phyloP scores from a whole-genome alignment of 2,797 vertebrate species.

The Botia almorhae region DNA sequence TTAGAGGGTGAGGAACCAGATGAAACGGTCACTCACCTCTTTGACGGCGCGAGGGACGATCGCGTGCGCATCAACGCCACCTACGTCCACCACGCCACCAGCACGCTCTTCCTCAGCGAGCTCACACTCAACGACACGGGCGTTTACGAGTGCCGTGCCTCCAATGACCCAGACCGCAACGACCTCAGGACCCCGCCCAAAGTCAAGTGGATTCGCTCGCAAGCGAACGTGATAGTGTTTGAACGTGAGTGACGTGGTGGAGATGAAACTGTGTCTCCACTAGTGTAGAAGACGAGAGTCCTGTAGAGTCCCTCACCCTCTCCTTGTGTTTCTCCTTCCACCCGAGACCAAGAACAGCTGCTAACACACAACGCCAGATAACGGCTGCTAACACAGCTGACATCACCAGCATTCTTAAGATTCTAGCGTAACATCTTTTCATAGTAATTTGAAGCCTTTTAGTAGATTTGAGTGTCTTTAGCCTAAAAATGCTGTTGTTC shows the following conservation, averaged over 20 bases:
- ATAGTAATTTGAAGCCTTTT: conserved; percentile 63
- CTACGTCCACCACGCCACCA: conserved; percentile 87
- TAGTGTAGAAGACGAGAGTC: conserved; percentile 65
- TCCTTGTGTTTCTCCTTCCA: conserved; percentile 53
- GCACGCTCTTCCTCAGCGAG: conserved; percentile 81
- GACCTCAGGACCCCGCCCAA: conserved; percentile 90
- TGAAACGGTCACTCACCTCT: conserved; percentile 85
- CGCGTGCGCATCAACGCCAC: conserved; percentile 88
- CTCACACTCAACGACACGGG: conserved; percentile 85
- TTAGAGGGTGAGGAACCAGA: conserved; percentile 81
- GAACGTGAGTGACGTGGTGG: conserved; percentile 89
- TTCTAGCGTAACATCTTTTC: conserved; percentile 38
- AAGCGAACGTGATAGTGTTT: conserved; percentile 92
- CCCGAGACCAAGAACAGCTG: conserved; percentile 24
- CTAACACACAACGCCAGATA: background rate
- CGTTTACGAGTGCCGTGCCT: conserved; percentile 93
- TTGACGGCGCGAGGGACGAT: conserved; percentile 86
- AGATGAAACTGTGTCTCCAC: conserved; percentile 59
- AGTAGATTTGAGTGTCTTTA: conserved; percentile 18
- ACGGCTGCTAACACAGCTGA: too few species aligned
- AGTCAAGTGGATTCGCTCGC: conserved; percentile 97
- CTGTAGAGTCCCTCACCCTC: conserved; percentile 57
- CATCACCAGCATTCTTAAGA: background rate
- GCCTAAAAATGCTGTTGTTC: too few species aligned
- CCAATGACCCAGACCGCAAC: conserved; percentile 94